Base-by-base conservation (phyloP, 2,797 vertebrate genomes). In the Hylomyscus alleni region DNA sequence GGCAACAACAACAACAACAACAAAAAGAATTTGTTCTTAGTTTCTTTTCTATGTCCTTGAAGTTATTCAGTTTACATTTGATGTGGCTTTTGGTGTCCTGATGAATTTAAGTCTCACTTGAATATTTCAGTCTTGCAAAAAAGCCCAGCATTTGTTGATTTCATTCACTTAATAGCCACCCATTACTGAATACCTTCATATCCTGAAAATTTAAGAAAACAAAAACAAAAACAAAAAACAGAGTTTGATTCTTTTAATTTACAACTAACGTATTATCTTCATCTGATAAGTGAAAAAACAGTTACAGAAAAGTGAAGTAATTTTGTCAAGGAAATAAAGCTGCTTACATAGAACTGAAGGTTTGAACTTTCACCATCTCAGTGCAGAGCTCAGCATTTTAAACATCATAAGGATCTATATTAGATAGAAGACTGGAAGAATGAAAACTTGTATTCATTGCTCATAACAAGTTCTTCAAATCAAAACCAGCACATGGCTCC, bases 241-340 rank as follows among this genome's bases (percentile, higher is more conserved):
- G 54, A 14, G 87, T 85, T 82, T 84, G 26, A 69, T 75, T 93
- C 0, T 37, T 72, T 93, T 56, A 77, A 87, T 14, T 81, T 69
- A 87, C 3, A 76, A 9, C 31, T 96, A 62, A 52, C 2, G 11
- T 77, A 89, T 75, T 94, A 31, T 76, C 31, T 81, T 95, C 47
- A 91, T 87, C 69, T 81, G 75, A 47, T 26, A 56, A 69, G 58
- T 85, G 20, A 91, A 3, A 60, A 90, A 93, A 90, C 2, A 95
- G 47, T 91, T 89, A 84, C 20, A 87, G 50, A 93, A 56, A 89
- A 0, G 3, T 58, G 26, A 69, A 67, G 8, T 31, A 54, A 50
- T 50, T 69, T 92, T 89, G 10, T n/a, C 31, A 34, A 73, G 40
- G 7, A 60, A 76, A 73, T 76, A 89, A 7, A 80, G 29, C 34